phyloP scores from a whole-genome alignment of 2,797 vertebrate species.

The Oryzias sinensis region DNA sequence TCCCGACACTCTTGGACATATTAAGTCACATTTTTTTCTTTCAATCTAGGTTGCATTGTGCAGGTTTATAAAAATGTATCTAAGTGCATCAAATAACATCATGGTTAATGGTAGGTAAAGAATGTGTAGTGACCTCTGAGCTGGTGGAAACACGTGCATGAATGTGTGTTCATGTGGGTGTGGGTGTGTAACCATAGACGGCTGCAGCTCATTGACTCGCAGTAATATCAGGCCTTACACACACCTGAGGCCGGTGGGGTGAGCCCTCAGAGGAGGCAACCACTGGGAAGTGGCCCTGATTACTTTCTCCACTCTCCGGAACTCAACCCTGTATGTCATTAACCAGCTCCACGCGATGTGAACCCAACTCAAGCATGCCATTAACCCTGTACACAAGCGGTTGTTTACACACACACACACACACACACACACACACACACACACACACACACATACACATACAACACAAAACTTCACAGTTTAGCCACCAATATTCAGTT shows the following conservation, averaged over 20 bases:
- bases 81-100: neutral
- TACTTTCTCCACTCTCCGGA: constrained; percentile 78
- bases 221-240: constrained; percentile 69
- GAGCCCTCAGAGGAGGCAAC: constrained; percentile 67
- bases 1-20: constrained; percentile 26
- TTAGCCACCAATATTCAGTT: constrained; percentile 24
- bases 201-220: constrained; percentile 77
- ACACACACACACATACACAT: constrained; percentile 25
- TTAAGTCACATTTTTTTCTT: constrained; percentile 12
- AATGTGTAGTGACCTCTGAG: constrained; percentile 3
- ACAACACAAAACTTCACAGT: constrained; percentile 17
- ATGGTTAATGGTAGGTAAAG: neutral
- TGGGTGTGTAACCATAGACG: constrained; percentile 25
- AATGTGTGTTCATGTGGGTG: constrained; percentile 2
- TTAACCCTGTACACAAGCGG: constrained; percentile 56
- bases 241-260: constrained; percentile 75
- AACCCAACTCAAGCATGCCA: constrained; percentile 52
- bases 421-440: constrained; percentile 27
- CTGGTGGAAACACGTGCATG: constrained; percentile 11
- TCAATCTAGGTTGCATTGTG: constrained; percentile 1
- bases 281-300: constrained; percentile 75
- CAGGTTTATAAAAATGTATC: neutral
- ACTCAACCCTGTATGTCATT: constrained; percentile 75
- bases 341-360: constrained; percentile 62
- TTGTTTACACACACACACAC: constrained; percentile 44